Base-by-base conservation (phyloP, 2,113 vertebrate species). In the Phaetusa simplex region DNA sequence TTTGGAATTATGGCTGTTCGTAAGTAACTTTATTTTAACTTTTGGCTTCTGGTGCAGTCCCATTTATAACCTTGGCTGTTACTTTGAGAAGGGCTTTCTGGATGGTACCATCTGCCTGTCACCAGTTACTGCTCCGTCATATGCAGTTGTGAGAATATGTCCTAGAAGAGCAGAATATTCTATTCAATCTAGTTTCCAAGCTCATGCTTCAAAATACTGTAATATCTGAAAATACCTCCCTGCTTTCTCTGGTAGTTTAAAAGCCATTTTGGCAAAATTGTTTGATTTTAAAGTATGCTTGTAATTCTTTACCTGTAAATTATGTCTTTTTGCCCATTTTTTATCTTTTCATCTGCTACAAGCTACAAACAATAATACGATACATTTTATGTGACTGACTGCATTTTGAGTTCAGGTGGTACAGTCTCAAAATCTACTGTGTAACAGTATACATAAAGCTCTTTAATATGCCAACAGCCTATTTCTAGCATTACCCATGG, bases 51-150 rank as follows among this genome's bases (percentile, higher is more conserved):
- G 77, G 18, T 80, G 14, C 56, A 82, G 45, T 70, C 66, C 49
- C 80, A 76, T 96, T 95, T 97, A 96, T 96, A 97, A 97, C 62
- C 70, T 58, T 79, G 84, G 81, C 78, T 90, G 66, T 59, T 87
- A 52, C 67, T 95, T 85, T 3, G 3, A 73, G 66, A 87, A 90
- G 53, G 58, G 56, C 20, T 92, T 92, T 95, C 84, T 95, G 62
- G 70, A 58, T 82, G 50, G 66, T 67, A 83, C 89, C 94, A 95
- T 95, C 94, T 95, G 91, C 67, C 84, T 91, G 78, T 65, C 91
- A 89, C n/a, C 83, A 88, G 59, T 71, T 84, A 67, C 94, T 86
- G 77, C 62, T 82, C 94, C 93, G 77, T 92, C 66, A 73, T 61
- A 91, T 9, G 43, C 73, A 93, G 86, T 72, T 91, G 84, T 82